Evolutionary conservation across 2,888 invertebrate species (phyloP).

Genomic region (Troilus luridus): DNA sequence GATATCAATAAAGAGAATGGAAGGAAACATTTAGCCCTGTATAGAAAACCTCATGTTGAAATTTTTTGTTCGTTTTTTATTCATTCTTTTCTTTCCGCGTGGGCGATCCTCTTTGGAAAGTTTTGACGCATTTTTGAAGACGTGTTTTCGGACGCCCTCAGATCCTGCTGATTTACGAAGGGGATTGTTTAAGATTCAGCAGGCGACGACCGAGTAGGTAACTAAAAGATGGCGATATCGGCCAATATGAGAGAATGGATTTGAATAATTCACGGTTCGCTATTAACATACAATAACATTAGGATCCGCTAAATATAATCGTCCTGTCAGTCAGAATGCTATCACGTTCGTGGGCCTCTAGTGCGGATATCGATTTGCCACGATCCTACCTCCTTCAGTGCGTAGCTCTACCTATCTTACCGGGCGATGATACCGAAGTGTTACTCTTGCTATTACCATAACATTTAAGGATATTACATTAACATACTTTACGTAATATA

Average conservation of each 20-base stretch:
- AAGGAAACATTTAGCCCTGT: too few species aligned
- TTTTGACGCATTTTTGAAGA: not conserved
- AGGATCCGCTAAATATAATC: slow-evolving; percentile 6
- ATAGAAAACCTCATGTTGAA: too few species aligned
- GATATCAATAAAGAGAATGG: too few species aligned
- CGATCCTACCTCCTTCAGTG: too few species aligned
- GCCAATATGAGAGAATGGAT: not conserved
- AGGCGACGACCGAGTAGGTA: not conserved
- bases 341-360: not conserved
- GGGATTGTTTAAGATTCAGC: not conserved
- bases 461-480: too few species aligned
- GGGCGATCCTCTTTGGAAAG: not conserved
- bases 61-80: too few species aligned
- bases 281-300: not conserved
- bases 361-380: not conserved
- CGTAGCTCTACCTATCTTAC: too few species aligned
- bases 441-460: too few species aligned
- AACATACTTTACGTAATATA: too few species aligned
- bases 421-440: too few species aligned
- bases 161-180: not conserved
- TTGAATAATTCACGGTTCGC: not conserved
- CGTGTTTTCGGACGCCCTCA: not conserved
- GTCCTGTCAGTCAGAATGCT: not conserved
- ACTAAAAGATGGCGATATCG: slow-evolving; percentile 3
- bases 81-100: not conserved